phyloP scores from a whole-genome alignment of 2,888 invertebrate species.

The Microctonus aethiopoides region DNA sequence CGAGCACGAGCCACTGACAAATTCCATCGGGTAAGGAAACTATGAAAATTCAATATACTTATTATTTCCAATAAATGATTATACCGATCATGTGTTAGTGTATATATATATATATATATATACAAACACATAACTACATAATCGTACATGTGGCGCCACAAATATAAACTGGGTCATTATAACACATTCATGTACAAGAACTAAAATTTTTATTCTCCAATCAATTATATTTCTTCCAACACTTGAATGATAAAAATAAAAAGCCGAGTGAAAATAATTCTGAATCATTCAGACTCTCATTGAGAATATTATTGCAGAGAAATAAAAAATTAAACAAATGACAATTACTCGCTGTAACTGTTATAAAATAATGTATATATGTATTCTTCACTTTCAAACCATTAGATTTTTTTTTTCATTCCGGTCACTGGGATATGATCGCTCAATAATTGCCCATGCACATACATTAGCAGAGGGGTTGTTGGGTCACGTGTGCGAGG shows the following conservation, averaged over 20 bases:
- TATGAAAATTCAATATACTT: conserved; percentile 23
- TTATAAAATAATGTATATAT: too few species aligned
- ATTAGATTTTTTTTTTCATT: not conserved
- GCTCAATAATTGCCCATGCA: not conserved
- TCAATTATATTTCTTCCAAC: too few species aligned
- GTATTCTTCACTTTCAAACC: not conserved
- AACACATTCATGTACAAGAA: too few species aligned
- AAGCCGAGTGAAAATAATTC: not conserved
- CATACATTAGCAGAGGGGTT: not conserved
- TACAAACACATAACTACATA: too few species aligned
- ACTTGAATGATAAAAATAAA: too few species aligned
- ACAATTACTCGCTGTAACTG: too few species aligned
- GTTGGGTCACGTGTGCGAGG: conserved; percentile 7
- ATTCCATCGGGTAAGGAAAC: conserved; percentile 40
- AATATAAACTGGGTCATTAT: conserved; percentile 3
- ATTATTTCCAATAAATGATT: conserved; percentile 1
- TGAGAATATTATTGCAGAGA: too few species aligned
- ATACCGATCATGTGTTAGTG: too few species aligned
- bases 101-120: too few species aligned
- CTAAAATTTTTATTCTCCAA: too few species aligned
- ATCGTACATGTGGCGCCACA: not conserved
- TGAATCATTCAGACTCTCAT: too few species aligned
- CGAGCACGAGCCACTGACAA: conserved; percentile 34
- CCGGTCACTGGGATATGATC: not conserved
- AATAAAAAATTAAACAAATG: too few species aligned